Evolutionary conservation across 64 coral and sea anemone species (phyloP).

Genomic region (Porites lutea): DNA sequence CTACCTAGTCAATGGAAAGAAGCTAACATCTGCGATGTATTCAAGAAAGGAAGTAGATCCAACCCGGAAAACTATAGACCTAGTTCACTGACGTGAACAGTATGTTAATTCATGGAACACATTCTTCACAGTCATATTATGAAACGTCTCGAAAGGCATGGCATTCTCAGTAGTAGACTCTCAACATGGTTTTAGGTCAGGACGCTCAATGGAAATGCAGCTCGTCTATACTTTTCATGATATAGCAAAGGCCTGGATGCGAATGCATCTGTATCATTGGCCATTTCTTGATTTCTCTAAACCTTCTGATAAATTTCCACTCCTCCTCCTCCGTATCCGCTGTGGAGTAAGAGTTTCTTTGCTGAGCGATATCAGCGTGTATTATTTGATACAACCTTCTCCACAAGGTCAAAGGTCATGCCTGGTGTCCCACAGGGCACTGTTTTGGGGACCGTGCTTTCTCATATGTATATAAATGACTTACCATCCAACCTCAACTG

Average conservation of each 20-base stretch:
- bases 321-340: not conserved
- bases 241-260: constrained; percentile 38
- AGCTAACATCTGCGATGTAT: constrained; percentile 54
- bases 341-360: constrained; percentile 28
- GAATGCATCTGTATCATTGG: constrained; percentile 38
- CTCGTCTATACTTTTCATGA: constrained; percentile 55
- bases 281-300: constrained; percentile 44
- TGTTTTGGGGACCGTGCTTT: not conserved
- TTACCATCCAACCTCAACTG: not conserved
- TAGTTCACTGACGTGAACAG: constrained; percentile 46
- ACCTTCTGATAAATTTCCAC: constrained; percentile 42
- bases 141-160: constrained; percentile 45
- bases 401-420: not conserved
- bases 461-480: constrained; percentile 33
- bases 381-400: constrained; percentile 8
- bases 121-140: constrained; percentile 60
- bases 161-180: constrained; percentile 40
- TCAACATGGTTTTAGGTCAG: constrained; percentile 61
- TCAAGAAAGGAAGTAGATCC: constrained; percentile 58
- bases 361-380: constrained; percentile 23
- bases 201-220: constrained; percentile 53
- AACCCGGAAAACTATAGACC: constrained; percentile 64
- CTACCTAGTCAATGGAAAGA: constrained; percentile 54
- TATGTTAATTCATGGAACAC: constrained; percentile 54
- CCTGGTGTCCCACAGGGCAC: constrained; percentile 6